Conservation (phyloP, 2,797 vertebrate species). For the Erethizon dorsatum region DNA sequence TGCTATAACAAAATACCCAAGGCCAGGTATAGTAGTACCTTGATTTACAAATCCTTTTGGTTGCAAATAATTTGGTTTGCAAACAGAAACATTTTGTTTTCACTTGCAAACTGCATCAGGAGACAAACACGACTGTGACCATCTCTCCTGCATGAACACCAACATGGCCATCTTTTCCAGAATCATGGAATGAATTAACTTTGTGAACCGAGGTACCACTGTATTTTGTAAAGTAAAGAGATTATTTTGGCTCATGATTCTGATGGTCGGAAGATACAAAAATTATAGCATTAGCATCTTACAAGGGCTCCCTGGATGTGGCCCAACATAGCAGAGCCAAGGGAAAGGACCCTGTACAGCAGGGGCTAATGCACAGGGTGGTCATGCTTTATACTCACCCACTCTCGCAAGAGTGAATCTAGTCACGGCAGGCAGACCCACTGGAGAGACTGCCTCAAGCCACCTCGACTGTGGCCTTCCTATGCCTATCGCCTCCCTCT, state of each 20-base stretch:
- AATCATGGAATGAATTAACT: neutral
- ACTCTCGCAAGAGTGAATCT: neutral
- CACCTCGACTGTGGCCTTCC: neutral
- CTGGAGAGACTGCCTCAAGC: neutral
- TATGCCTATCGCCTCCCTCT: neutral
- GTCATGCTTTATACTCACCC: fast-evolving
- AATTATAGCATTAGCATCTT: neutral
- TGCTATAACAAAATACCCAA: neutral
- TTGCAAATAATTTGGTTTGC: neutral
- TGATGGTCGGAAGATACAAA: neutral
- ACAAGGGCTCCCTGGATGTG: neutral
- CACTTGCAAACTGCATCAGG: neutral
- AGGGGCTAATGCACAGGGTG: neutral
- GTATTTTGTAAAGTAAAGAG: neutral
- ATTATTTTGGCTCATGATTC: neutral
- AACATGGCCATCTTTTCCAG: neutral
- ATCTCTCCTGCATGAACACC: neutral
- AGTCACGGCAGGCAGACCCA: too few relatives aligned
- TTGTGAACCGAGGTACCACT: neutral
- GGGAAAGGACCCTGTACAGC: neutral
- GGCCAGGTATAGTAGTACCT: neutral
- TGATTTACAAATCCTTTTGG: neutral
- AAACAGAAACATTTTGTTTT: neutral
- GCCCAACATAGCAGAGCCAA: neutral
- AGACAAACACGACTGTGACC: neutral